A percentile compares a stretch with the other conserved stretches of the same genome.
Evolutionary conservation across 2,113 vertebrate species (phyloP).

Genomic region (Caranx melampygus): DNA sequence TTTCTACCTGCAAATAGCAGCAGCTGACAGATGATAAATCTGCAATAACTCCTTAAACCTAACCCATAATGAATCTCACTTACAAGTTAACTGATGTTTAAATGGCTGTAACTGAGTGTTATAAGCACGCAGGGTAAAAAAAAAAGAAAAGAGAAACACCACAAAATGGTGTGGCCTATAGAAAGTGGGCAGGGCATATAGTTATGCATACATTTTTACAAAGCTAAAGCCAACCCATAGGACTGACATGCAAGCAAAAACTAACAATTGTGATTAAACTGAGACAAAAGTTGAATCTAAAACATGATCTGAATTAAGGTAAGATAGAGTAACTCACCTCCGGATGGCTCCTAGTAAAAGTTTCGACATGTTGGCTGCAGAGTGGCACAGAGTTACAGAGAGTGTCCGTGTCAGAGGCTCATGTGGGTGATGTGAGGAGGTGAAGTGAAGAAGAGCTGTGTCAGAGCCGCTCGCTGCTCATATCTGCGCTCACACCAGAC

Average conservation of each 20-base stretch:
- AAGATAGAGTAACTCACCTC: slow-evolving; percentile 69
- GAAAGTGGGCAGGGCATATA: too few species aligned
- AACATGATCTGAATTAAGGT: background rate
- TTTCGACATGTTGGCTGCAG: slow-evolving; percentile 77
- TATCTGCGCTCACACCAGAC: slow-evolving; percentile 68
- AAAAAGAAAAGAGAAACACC: too few species aligned
- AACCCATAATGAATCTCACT: too few species aligned
- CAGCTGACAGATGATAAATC: background rate
- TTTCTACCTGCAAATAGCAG: background rate
- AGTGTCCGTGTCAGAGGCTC: background rate
- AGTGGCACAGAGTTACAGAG: slow-evolving; percentile 10
- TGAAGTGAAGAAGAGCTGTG: slow-evolving; percentile 1
- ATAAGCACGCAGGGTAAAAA: too few species aligned
- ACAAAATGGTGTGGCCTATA: too few species aligned
- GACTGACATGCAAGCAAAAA: too few species aligned
- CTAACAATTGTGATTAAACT: too few species aligned
- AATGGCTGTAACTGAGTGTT: too few species aligned
- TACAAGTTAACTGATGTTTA: too few species aligned
- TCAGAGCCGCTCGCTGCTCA: slow-evolving; percentile 58
- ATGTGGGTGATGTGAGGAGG: background rate
- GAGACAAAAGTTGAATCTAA: background rate
- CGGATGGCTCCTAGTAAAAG: slow-evolving; percentile 78
- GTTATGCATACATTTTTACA: too few species aligned
- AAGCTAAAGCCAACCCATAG: too few species aligned
- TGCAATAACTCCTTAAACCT: background rate